phyloP scores from a whole-genome alignment of 2,888 invertebrate genomes.

The Deroplatys truncata region DNA sequence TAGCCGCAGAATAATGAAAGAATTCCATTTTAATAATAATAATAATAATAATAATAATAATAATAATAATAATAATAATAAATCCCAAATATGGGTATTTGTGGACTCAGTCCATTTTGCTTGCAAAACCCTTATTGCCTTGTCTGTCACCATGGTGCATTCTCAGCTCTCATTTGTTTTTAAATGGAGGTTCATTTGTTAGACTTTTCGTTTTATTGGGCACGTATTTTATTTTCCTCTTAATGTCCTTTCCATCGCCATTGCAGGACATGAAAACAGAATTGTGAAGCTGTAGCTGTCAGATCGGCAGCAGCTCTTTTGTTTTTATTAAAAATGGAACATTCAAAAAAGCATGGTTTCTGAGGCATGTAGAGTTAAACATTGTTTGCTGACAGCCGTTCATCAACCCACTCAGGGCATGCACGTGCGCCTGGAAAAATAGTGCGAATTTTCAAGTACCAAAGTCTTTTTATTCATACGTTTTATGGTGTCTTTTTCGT shows the following conservation, averaged over 20 bases:
- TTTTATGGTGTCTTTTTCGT: not conserved
- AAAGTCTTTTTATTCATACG: not conserved
- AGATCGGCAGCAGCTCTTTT: not conserved
- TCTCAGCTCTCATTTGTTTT: not conserved
- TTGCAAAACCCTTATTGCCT: not conserved
- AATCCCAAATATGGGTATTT: too few species aligned
- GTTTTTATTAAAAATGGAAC: not conserved
- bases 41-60: too few species aligned
- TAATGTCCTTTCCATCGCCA: not conserved
- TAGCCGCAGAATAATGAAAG: too few species aligned
- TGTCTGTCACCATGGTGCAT: not conserved
- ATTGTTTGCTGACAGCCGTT: not conserved
- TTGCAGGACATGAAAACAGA: not conserved
- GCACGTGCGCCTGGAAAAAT: not conserved
- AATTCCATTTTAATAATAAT: too few species aligned
- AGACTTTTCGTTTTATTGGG: not conserved
- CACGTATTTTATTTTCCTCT: not conserved
- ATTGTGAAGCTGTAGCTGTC: not conserved
- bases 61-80: too few species aligned
- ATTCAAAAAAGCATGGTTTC: not conserved
- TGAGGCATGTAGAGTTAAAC: not conserved
- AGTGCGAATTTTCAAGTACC: not conserved
- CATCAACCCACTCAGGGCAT: not conserved
- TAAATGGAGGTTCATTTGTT: slow-evolving; percentile 1
- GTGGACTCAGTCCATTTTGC: too few species aligned